Base-by-base conservation (phyloP, 2,888 invertebrate genomes). In the Entomobrya multifasciata region DNA sequence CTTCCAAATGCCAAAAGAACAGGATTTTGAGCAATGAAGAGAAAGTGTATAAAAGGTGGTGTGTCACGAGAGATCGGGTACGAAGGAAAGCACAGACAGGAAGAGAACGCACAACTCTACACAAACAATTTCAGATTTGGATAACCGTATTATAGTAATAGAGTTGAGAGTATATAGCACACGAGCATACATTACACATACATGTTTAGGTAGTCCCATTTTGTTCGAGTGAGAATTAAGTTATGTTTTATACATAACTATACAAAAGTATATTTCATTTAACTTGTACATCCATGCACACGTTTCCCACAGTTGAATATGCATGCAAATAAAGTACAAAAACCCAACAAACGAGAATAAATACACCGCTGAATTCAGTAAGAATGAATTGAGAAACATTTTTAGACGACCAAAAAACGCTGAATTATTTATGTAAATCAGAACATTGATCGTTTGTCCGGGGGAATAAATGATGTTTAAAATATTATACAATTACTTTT, bases 101-200 rank as follows among this genome's bases (percentile, higher is more conserved):
- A 72, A 72, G 67, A 72, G 27, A 49, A 52, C 52, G 41, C 41
- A 55, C 22, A 62, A 78, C 62, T 78, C 78, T 41, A 78, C 77
- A 57, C 77, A 41, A 77, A 67, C n/a, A 67, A 77, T 77, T 77
- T 78, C 78, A 78, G 62, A 78, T 78, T 78, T 62, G 57, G 27
- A 67, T 41, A 76, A 76, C 76, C 67, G 67, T 67, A 67, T 67
- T 62, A 62, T 55, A 67, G 22, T 57, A 52, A 25, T 52, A 49
- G 74, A 27, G 55, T 20, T 6, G 36, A 76, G 57, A 55, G 55
- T 30, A 36, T 4, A 76, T 57, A 55, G 57, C 55, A 76, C 55
- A 76, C 8, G 44, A 55, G 41, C 72, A 30, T 20, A 10, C 49
- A 74, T 30, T 25, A 15, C 49, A n/a, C n/a, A 22, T 76, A 55